Evolutionary conservation across 2,797 vertebrate species (phyloP).

Genomic region (Gymnopithys bicolor): DNA sequence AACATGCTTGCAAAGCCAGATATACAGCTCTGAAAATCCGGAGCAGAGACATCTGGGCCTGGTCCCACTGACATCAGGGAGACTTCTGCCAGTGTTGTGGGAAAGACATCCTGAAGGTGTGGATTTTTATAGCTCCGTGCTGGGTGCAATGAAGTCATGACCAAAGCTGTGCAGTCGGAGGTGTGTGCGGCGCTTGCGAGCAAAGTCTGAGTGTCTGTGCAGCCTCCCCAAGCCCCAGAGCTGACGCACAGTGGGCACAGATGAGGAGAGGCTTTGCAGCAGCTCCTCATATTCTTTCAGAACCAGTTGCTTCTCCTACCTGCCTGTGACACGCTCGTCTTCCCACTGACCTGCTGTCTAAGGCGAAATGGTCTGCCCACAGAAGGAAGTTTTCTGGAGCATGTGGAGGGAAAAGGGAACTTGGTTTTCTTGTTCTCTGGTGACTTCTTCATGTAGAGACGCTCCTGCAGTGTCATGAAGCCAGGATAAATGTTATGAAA

Average conservation of each 20-base stretch:
- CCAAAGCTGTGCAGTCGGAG: neutral
- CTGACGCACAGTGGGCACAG: rapidly evolving
- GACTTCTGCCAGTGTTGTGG: neutral
- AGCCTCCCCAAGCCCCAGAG: neutral
- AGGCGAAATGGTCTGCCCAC: neutral
- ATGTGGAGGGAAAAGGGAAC: rapidly evolving
- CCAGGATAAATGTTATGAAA: neutral
- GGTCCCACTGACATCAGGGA: neutral
- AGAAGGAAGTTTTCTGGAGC: neutral
- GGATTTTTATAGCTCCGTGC: neutral
- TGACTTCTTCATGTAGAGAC: neutral
- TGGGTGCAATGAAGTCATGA: neutral
- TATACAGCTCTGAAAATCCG: neutral
- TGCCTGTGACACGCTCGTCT: rapidly evolving
- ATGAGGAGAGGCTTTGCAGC: neutral
- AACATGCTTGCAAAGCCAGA: rapidly evolving
- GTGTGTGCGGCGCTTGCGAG: rapidly evolving
- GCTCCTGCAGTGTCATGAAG: neutral
- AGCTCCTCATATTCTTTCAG: neutral
- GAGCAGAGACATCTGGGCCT: neutral
- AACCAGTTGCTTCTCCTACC: neutral
- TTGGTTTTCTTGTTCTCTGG: neutral
- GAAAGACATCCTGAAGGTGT: neutral
- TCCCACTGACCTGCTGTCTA: neutral
- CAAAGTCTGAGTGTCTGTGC: neutral